A percentile compares a stretch with the other conserved stretches of the same genome.
phyloP scores from a whole-genome alignment of 2,113 vertebrate species.

The Neogobius melanostomus region DNA sequence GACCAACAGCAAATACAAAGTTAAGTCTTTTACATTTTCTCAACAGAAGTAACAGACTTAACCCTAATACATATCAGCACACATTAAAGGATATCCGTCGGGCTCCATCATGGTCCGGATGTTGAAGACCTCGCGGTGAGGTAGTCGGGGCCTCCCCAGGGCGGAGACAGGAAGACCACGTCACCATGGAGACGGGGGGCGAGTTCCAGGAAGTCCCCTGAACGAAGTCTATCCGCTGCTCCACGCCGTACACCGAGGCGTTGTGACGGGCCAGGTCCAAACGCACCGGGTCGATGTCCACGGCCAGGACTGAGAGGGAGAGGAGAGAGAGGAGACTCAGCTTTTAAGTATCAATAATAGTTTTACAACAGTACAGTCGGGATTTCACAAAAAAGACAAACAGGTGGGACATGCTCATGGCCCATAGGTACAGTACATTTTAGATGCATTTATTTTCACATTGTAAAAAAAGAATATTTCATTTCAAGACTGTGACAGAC shows the following conservation, averaged over 20 bases:
- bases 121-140: conserved; percentile 88
- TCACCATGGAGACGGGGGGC: conserved; percentile 83
- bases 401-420: too few species aligned
- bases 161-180: conserved; percentile 92
- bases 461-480: too few species aligned
- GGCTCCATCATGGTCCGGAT: conserved; percentile 92
- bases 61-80: too few species aligned
- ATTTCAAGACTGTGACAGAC: too few species aligned
- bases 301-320: conserved; percentile 83
- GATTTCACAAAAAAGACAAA: too few species aligned
- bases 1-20: neutral
- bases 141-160: conserved; percentile 95
- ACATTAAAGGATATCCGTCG: conserved; percentile 93
- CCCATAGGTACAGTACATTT: too few species aligned
- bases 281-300: conserved; percentile 89
- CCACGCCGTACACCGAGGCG: conserved; percentile 84
- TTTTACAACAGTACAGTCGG: too few species aligned
- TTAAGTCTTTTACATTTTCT: too few species aligned
- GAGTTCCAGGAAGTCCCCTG: conserved; percentile 90
- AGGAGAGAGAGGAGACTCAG: neutral
- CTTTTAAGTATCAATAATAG: too few species aligned
- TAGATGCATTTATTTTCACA: too few species aligned
- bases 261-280: conserved; percentile 89
- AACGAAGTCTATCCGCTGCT: conserved; percentile 85
- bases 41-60: too few species aligned